Evolutionary conservation across 1,140 invertebrate species (phyloP).

Genomic region (Carposina sasakii): DNA sequence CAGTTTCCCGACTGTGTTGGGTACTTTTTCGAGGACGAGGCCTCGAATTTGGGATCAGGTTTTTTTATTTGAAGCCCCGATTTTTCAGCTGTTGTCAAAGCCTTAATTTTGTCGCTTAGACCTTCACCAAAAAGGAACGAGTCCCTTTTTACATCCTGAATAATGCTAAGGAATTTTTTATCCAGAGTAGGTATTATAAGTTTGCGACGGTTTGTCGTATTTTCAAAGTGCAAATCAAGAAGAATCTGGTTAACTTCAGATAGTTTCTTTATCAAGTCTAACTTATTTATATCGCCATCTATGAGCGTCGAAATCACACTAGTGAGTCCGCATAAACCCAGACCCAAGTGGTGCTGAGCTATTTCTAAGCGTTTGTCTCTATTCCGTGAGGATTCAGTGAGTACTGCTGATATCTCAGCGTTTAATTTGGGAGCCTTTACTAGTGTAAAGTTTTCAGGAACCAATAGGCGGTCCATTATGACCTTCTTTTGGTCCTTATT

Average conservation of each 20-base stretch:
- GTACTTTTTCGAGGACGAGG: not conserved
- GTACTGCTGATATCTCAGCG: slow-evolving; percentile 9
- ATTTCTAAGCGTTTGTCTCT: slow-evolving; percentile 10
- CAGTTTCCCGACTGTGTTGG: slow-evolving; percentile 11
- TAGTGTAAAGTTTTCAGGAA: slow-evolving; percentile 14
- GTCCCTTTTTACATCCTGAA: slow-evolving; percentile 5
- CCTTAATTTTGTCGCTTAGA: slow-evolving; percentile 9
- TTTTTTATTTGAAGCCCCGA: slow-evolving; percentile 8
- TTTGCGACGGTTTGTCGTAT: slow-evolving; percentile 4
- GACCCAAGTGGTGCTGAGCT: slow-evolving; percentile 14
- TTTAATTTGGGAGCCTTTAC: slow-evolving; percentile 11
- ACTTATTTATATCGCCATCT: not conserved
- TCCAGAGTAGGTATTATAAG: not conserved
- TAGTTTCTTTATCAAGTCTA: slow-evolving; percentile 8
- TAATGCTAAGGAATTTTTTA: slow-evolving; percentile 3
- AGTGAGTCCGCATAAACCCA: slow-evolving; percentile 1
- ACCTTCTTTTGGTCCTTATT: not conserved
- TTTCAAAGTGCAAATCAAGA: slow-evolving; percentile 2
- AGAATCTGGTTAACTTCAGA: slow-evolving; percentile 3
- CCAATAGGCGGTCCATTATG: too few species aligned
- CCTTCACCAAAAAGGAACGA: slow-evolving; percentile 4
- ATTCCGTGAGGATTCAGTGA: not conserved
- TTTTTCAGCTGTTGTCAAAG: slow-evolving; percentile 5
- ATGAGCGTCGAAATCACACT: slow-evolving; percentile 11
- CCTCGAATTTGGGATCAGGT: not conserved